phyloP scores from a whole-genome alignment of 2,888 invertebrate species.

The Tiliacea citrago region DNA sequence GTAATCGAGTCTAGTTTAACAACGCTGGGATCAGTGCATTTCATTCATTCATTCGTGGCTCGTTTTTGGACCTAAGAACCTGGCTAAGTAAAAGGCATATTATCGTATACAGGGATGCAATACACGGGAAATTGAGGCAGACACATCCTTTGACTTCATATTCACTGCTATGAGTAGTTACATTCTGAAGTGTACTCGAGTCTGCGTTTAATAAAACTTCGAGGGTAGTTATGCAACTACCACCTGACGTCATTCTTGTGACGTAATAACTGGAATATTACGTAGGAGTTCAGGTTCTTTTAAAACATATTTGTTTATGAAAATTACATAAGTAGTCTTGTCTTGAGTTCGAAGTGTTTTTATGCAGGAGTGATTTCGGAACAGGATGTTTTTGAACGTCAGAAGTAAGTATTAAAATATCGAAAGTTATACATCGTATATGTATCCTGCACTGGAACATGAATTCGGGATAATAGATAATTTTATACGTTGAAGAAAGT shows the following conservation, averaged over 20 bases:
- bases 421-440: no score
- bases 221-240: constrained; percentile 9
- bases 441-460: no score
- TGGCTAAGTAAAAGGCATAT: no score
- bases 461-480: not conserved
- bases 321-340: not conserved
- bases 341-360: no score
- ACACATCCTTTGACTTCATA: constrained; percentile 27
- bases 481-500: not conserved
- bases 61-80: no score
- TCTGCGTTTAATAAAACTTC: constrained; percentile 38
- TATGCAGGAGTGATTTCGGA: no score
- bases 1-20: no score
- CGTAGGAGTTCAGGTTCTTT: constrained; percentile 7
- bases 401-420: no score
- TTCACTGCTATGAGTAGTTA: not conserved
- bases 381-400: no score
- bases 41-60: no score
- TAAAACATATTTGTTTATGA: not conserved
- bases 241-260: constrained; percentile 24
- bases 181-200: constrained; percentile 9
- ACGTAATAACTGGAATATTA: constrained; percentile 23
- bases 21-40: no score
- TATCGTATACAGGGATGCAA: not conserved
- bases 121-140: not conserved